These are phyloP conservation scores for Drosophila subobscura DNA, from an alignment of 1,140 invertebrate species.

Conservation along the genomic window DNA sequence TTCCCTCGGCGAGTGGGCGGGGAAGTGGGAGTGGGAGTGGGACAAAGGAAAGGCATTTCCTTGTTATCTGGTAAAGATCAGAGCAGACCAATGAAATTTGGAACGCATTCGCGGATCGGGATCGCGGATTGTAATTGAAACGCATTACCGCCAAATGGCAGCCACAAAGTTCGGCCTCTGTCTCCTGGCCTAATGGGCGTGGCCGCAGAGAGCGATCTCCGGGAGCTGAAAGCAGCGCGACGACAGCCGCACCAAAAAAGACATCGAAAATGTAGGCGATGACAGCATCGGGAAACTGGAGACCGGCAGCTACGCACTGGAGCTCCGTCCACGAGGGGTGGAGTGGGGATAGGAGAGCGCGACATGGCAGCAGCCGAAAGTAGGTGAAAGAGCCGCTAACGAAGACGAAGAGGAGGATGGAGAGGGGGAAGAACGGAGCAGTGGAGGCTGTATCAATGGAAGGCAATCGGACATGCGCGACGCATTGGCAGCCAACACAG, in stretches of 20 bases:
- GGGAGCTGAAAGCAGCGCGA: conserved; percentile 8
- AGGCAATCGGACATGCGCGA: conserved; percentile 74
- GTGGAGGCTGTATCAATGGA: conserved; percentile 59
- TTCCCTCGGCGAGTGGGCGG: conserved; percentile 51
- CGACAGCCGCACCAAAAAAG: conserved; percentile 27
- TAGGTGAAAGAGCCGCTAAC: conserved; percentile 70
- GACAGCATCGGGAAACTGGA: conserved; percentile 66
- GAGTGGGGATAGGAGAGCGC: not conserved
- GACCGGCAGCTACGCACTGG: conserved; percentile 36
- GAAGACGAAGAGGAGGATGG: conserved; percentile 15
- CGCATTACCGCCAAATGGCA: conserved; percentile 68
- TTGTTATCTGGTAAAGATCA: conserved; percentile 47
- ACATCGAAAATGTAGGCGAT: conserved; percentile 69
- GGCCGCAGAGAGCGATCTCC: conserved; percentile 41
- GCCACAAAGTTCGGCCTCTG: conserved; percentile 38
- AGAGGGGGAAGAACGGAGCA: not conserved
- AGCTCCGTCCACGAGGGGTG: not conserved
- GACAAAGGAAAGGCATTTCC: conserved; percentile 29
- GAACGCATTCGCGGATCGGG: conserved; percentile 33
- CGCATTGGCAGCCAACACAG: conserved; percentile 69
- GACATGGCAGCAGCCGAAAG: conserved; percentile 63
- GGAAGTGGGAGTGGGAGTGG: not conserved
- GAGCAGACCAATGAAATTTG: conserved; percentile 66
- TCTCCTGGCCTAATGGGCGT: conserved; percentile 62
- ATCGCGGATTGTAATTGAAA: conserved; percentile 68